Evolutionary conservation across 2,113 vertebrate species (phyloP).

Genomic region (Saccopteryx bilineata): DNA sequence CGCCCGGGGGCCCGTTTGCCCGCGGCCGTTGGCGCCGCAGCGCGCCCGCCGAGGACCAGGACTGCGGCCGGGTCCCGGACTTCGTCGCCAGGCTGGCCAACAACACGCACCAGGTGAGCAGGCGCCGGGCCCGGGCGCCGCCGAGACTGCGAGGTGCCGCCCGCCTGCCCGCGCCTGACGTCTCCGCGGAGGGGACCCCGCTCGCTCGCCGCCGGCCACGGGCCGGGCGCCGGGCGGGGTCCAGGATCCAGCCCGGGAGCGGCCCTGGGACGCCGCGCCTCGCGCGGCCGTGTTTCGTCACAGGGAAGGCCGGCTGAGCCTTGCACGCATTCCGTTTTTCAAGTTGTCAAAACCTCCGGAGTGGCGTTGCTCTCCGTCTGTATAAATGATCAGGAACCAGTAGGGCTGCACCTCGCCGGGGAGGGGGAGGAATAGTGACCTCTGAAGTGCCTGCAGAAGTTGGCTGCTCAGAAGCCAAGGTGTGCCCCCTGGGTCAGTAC

Average conservation of each 20-base stretch:
- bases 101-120: conserved; percentile 94
- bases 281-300: conserved; percentile 73
- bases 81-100: conserved; percentile 87
- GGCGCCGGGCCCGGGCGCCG: neutral
- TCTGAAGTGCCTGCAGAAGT: conserved; percentile 35
- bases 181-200: neutral
- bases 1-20: conserved; percentile 76
- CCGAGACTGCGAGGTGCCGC: neutral
- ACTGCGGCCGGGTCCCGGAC: conserved; percentile 86
- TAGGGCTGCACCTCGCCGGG: neutral
- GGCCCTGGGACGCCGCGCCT: neutral
- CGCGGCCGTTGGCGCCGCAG: conserved; percentile 77
- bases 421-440: neutral
- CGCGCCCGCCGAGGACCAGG: conserved; percentile 72
- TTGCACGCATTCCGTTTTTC: conserved; percentile 31
- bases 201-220: neutral
- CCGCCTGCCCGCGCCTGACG: neutral
- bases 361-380: neutral
- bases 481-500: conserved; percentile 34
- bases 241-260: neutral
- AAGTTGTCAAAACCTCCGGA: conserved; percentile 65
- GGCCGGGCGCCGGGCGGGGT: conserved; percentile 44
- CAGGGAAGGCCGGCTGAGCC: conserved; percentile 38
- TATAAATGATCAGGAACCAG: neutral
- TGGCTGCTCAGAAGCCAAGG: conserved; percentile 45